Percentiles rank a stretch among this genome's conserved stretches.
Conservation (phyloP, 2,113 vertebrate species). For the Oryzias javanicus region DNA sequence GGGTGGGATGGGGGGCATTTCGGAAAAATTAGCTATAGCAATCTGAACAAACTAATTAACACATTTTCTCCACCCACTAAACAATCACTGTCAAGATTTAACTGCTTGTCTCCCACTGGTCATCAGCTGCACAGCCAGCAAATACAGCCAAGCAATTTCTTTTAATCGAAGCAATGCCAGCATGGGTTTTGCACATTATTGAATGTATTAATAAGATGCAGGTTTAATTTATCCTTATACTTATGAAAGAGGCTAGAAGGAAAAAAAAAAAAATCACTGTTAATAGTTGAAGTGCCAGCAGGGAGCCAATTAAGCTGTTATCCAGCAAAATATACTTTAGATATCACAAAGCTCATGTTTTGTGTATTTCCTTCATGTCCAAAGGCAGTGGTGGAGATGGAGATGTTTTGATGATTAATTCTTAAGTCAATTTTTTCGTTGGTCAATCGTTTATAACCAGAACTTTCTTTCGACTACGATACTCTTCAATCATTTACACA, state of each 20-base stretch:
- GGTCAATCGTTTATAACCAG: no score
- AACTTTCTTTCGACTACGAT: no score
- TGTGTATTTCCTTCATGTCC: background rate
- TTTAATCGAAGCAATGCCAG: constrained; percentile 40
- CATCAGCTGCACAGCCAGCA: constrained; percentile 16
- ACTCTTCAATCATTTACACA: no score
- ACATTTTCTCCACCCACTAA: constrained; percentile 58
- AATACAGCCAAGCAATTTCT: constrained; percentile 48
- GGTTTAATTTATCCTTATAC: constrained; percentile 28
- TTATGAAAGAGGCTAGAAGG: constrained; percentile 19
- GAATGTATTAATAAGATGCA: constrained; percentile 13
- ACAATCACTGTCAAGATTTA: constrained; percentile 58
- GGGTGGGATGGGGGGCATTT: constrained; percentile 18
- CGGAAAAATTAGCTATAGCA: constrained; percentile 30
- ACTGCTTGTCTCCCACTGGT: constrained; percentile 46
- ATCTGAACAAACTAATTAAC: constrained; percentile 68
- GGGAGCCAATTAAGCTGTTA: constrained; percentile 27
- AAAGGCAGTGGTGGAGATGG: background rate
- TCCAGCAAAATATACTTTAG: constrained; percentile 8
- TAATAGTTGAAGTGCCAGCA: background rate
- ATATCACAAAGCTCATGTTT: constrained; percentile 10
- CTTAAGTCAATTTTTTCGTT: background rate
- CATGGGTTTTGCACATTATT: constrained; percentile 13
- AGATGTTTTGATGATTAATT: background rate
- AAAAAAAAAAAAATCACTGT: constrained; percentile 16